Percentiles rank a stretch among this genome's conserved stretches.
Conservation (phyloP, 2,888 invertebrate genomes). For the Aelia acuminata region DNA sequence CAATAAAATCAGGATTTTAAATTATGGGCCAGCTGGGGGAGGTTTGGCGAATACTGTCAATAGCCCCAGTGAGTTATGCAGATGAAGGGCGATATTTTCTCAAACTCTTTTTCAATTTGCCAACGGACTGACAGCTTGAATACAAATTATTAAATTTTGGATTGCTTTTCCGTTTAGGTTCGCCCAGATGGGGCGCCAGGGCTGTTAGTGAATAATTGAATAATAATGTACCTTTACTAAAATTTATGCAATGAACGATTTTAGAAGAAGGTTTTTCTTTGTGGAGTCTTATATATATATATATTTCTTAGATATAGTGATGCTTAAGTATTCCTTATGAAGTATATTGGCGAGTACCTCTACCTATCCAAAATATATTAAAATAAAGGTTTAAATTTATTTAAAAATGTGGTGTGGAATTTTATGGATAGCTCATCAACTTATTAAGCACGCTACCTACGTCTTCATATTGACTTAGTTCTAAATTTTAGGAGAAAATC, state of each 20-base stretch:
- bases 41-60: neutral
- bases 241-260: neutral
- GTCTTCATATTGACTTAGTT: no score
- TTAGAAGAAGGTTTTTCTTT: no score
- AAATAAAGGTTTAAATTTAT: no score
- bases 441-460: no score
- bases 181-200: neutral
- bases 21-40: neutral
- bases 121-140: neutral
- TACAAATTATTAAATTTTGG: constrained; percentile 11
- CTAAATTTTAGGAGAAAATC: no score
- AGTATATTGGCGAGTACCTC: no score
- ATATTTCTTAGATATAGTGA: no score
- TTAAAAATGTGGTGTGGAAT: no score
- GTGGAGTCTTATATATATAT: no score
- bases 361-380: no score
- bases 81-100: neutral
- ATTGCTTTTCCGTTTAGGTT: neutral
- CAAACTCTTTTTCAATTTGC: neutral
- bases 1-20: neutral
- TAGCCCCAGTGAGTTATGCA: neutral
- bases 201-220: neutral
- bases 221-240: neutral
- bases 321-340: no score
- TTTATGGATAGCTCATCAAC: no score